Evolutionary conservation across 2,888 invertebrate species (phyloP), one percentile per base, ranked within the genome.

Genomic region (Synanthedon myopaeformis): DNA sequence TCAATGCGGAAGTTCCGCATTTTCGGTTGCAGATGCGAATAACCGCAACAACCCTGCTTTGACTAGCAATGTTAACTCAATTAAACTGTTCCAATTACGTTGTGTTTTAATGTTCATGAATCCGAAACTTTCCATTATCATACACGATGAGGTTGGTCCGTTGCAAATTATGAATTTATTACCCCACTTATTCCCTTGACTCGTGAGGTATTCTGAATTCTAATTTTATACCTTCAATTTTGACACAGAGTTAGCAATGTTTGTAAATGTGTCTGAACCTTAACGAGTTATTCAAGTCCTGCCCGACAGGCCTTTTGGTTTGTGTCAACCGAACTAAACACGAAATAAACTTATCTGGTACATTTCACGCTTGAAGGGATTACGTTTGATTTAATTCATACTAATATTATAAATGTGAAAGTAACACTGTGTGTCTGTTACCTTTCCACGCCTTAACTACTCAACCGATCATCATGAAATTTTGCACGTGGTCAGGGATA

Each of bases 131-230:
- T 74, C 67, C 72, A 80, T 82, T 81, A 80, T 76, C 75, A 81
- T 79, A 80, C 64, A 59, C 61, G 69, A 81, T 80, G 81, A 81
- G 74, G 62, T 69, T 66, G 60, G 61, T 65, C 67, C 59, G 65
- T 64, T 61, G 60, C 55, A 70, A 71, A 71, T 82, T 76, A 79
- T 72, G 76, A 72, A 83, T 82, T 75, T 74, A 82, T 68, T 64
- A 71, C 61, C 67, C 58, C 58, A 56, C 64, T 63, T 60, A 63
- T 65, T 69, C 61, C 59, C 60, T 54, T 57, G 58, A 57, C 62
- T 52, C 60, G 57, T 35, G 61, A 61, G 67, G 60, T 62, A 63
- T 57, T 66, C 55, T 58, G 57, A 61, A 59, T 64, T 64, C 62
- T 65, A 70, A 67, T 67, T 66, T 65, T 58, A 59, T 56, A 61